Conservation (phyloP, 2,888 invertebrate genomes). For the Bombylius major region DNA sequence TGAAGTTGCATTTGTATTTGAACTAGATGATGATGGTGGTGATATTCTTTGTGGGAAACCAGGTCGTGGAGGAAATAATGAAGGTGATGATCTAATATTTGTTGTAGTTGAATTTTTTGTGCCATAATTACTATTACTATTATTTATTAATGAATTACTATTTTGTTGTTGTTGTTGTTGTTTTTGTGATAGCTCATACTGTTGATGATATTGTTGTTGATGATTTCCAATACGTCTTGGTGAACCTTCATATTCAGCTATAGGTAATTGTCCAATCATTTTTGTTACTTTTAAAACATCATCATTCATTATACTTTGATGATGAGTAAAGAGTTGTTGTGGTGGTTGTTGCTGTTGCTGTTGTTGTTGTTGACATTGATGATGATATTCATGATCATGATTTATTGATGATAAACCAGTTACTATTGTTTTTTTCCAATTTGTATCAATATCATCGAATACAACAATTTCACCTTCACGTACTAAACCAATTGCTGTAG, state of each 20-base stretch:
- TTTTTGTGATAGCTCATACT: neutral
- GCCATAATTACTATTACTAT: neutral
- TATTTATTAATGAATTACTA: neutral
- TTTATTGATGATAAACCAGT: neutral
- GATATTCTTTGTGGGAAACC: slow-evolving; percentile 65
- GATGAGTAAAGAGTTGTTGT: neutral
- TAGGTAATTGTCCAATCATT: slow-evolving; percentile 47
- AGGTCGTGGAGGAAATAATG: slow-evolving; percentile 61
- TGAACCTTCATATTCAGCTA: slow-evolving; percentile 86
- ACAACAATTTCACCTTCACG: slow-evolving; percentile 76
- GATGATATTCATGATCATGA: neutral
- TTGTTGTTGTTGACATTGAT: slow-evolving; percentile 13
- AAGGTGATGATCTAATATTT: slow-evolving; percentile 39
- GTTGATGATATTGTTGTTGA: slow-evolving; percentile 10
- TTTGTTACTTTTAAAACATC: slow-evolving; percentile 35
- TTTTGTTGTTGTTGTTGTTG: slow-evolving; percentile 3
- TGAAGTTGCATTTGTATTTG: slow-evolving; percentile 2
- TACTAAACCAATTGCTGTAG: slow-evolving; percentile 36
- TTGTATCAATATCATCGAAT: slow-evolving; percentile 47
- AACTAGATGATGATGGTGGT: slow-evolving; percentile 10
- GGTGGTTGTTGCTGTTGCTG: neutral
- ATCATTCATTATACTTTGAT: slow-evolving; percentile 19
- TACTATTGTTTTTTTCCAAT: slow-evolving; percentile 28
- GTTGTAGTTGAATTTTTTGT: slow-evolving; percentile 37
- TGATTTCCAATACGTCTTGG: slow-evolving; percentile 69